Percentiles rank a stretch among this genome's conserved stretches.
Evolutionary conservation across 2,888 invertebrate genomes (phyloP).

Genomic region (Pterostichus madidus): DNA sequence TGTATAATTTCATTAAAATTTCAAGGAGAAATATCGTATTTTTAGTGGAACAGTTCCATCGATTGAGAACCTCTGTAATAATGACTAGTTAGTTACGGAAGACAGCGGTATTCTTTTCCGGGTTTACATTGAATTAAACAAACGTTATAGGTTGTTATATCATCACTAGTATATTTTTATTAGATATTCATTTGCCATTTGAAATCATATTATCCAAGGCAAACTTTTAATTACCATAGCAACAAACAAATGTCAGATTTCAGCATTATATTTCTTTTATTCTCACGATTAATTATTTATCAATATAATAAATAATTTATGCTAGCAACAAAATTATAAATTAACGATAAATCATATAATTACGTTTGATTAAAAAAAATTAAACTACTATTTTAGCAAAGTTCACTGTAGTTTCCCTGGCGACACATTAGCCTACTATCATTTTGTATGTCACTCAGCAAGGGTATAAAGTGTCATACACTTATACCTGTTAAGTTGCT

Average conservation of each 20-base stretch:
- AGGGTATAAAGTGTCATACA: neutral
- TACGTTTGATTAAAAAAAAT: too few species aligned
- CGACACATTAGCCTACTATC: conserved; percentile 14
- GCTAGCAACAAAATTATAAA: neutral
- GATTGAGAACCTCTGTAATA: conserved; percentile 21
- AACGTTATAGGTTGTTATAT: neutral
- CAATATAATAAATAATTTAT: neutral
- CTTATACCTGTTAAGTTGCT: conserved; percentile 12
- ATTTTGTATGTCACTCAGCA: neutral
- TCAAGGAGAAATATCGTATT: neutral
- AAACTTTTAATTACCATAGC: conserved; percentile 8
- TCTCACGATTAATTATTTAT: neutral
- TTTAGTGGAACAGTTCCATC: conserved; percentile 14
- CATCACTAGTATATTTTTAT: neutral
- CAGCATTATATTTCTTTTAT: conserved; percentile 2
- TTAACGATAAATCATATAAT: too few species aligned
- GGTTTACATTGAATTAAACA: conserved; percentile 25
- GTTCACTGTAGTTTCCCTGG: neutral
- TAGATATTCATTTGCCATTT: neutral
- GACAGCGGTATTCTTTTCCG: conserved; percentile 43
- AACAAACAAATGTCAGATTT: neutral
- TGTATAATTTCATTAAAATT: neutral
- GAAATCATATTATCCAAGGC: neutral
- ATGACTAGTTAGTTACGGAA: conserved; percentile 25
- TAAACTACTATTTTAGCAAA: too few species aligned